These are phyloP conservation scores for Sinhomidia bicolor DNA, from an alignment of 2,888 invertebrate species.

Conservation along the genomic window DNA sequence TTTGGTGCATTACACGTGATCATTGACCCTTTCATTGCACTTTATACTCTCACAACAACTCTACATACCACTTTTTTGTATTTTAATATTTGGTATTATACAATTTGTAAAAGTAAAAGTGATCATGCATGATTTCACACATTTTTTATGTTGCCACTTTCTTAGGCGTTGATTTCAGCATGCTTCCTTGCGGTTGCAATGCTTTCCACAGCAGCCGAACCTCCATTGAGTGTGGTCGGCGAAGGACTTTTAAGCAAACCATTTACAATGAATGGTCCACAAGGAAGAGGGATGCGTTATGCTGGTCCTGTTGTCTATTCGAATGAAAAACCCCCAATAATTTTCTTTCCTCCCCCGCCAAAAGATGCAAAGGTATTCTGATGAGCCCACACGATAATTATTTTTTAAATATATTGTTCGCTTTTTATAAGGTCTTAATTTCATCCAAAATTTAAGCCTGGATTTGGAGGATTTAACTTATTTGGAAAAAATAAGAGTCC, in stretches of 20 bases:
- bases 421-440: too few relatives aligned
- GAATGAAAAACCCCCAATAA: slow-evolving; percentile 80
- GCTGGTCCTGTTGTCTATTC: slow-evolving; percentile 80
- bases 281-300: slow-evolving; percentile 76
- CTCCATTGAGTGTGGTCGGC: slow-evolving; percentile 68
- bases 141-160: too few relatives aligned
- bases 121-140: background rate
- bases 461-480: slow-evolving; percentile 38
- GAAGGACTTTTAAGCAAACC: slow-evolving; percentile 46
- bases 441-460: slow-evolving; percentile 38
- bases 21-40: slow-evolving; percentile 24
- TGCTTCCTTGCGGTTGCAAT: slow-evolving; percentile 66
- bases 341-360: slow-evolving; percentile 80
- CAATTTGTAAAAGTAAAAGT: slow-evolving; percentile 34
- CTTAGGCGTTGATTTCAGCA: slow-evolving; percentile 72
- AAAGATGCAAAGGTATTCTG: slow-evolving; percentile 71
- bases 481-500: slow-evolving; percentile 74
- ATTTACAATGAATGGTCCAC: slow-evolving; percentile 33
- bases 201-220: slow-evolving; percentile 71
- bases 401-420: too few relatives aligned
- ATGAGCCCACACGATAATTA: too few relatives aligned
- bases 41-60: background rate
- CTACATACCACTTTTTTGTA: background rate
- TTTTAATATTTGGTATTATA: background rate
- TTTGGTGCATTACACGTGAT: background rate